Evolutionary conservation across 2,797 vertebrate genomes (phyloP).

Genomic region (Coregonus suidteri): DNA sequence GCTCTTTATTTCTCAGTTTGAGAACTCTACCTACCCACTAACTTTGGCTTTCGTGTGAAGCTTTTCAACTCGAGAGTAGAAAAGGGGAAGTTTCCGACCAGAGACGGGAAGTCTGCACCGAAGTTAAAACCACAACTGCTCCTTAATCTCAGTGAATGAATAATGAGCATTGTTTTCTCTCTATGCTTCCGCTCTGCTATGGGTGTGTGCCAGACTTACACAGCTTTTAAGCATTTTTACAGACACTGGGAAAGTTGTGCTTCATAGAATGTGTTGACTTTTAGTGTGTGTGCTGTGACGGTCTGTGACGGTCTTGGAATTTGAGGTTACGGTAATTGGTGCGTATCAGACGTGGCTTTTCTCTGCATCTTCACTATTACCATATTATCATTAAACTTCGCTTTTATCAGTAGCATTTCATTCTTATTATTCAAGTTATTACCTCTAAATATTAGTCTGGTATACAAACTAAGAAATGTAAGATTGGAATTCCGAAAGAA

Average conservation of each 20-base stretch:
- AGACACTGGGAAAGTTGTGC: neutral
- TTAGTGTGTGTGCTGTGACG: neutral
- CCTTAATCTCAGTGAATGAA: neutral
- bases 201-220: neutral
- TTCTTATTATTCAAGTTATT: no score
- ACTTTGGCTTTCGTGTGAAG: neutral
- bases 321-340: no score
- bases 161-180: conserved; percentile 7
- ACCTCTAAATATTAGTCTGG: no score
- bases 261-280: neutral
- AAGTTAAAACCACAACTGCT: conserved; percentile 27
- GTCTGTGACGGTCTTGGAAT: no score
- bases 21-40: neutral
- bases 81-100: conserved; percentile 24
- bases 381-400: no score
- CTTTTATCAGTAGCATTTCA: no score
- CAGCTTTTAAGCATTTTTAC: neutral
- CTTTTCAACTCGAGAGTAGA: conserved; percentile 12
- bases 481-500: no score
- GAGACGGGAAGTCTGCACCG: conserved; percentile 33
- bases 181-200: neutral
- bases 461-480: no score
- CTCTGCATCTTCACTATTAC: no score
- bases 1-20: neutral
- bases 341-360: no score